Evolutionary conservation across 2,113 vertebrate species (phyloP).

Genomic region (Macrotus californicus): DNA sequence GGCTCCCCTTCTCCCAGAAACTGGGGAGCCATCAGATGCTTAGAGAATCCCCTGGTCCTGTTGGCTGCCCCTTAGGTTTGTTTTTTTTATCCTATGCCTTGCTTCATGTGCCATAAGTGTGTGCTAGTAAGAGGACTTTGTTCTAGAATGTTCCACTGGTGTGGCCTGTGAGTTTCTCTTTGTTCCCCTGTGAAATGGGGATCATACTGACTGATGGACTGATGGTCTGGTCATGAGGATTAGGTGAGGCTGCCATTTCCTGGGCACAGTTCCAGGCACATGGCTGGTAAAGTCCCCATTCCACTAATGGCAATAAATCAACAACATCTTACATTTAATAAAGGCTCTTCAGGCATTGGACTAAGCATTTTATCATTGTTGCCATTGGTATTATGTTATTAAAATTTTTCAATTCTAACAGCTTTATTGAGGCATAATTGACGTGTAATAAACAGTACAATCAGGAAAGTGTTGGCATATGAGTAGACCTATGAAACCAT

Average conservation of each 20-base stretch:
- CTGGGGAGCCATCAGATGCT: no score
- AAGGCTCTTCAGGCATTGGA: not conserved
- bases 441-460: accelerated
- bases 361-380: not conserved
- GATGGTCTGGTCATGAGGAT: not conserved
- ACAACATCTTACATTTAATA: not conserved
- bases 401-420: not conserved
- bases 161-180: not conserved
- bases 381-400: not conserved
- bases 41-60: not conserved
- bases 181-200: not conserved
- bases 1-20: not conserved
- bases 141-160: not conserved
- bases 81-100: not conserved
- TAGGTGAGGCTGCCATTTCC: not conserved
- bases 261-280: not conserved
- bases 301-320: accelerated
- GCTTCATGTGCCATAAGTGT: accelerated
- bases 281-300: not conserved
- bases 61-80: not conserved
- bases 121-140: not conserved
- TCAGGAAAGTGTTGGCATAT: not conserved
- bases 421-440: not conserved
- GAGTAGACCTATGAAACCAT: not conserved
- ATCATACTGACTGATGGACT: accelerated